Percentiles rank a stretch among this genome's conserved stretches.
phyloP scores from a whole-genome alignment of 2,113 vertebrate species.

The Suncus etruscus region DNA sequence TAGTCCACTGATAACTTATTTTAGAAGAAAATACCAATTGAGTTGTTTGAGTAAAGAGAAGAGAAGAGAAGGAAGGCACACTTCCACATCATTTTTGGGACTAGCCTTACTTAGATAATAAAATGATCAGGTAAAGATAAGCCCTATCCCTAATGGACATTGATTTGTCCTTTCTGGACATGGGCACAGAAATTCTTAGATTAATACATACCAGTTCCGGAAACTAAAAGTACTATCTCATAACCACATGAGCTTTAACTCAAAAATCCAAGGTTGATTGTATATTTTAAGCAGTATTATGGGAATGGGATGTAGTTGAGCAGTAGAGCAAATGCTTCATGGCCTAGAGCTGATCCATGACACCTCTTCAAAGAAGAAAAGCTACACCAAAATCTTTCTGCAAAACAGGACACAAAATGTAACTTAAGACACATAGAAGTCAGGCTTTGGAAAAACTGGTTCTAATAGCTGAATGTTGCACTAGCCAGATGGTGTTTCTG shows the following conservation, averaged over 20 bases:
- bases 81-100: neutral
- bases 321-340: no score
- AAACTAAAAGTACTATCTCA: neutral
- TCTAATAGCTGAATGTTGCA: slow-evolving; percentile 26
- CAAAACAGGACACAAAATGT: no score
- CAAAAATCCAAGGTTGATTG: neutral
- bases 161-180: neutral
- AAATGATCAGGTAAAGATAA: neutral
- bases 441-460: slow-evolving; percentile 1
- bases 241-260: neutral
- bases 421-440: neutral
- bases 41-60: neutral
- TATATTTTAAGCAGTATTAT: neutral
- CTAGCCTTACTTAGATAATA: neutral
- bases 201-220: neutral
- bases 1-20: neutral
- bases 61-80: neutral
- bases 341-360: no score
- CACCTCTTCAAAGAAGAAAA: no score
- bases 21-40: neutral
- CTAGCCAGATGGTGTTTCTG: slow-evolving; percentile 64
- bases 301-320: no score
- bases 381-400: no score
- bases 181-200: neutral
- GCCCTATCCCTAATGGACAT: neutral